A percentile compares a stretch with the other conserved stretches of the same genome.
These are phyloP conservation scores for Poeciliopsis paucimaculata DNA, from an alignment of 2,797 vertebrate species.

Conservation along the genomic window DNA sequence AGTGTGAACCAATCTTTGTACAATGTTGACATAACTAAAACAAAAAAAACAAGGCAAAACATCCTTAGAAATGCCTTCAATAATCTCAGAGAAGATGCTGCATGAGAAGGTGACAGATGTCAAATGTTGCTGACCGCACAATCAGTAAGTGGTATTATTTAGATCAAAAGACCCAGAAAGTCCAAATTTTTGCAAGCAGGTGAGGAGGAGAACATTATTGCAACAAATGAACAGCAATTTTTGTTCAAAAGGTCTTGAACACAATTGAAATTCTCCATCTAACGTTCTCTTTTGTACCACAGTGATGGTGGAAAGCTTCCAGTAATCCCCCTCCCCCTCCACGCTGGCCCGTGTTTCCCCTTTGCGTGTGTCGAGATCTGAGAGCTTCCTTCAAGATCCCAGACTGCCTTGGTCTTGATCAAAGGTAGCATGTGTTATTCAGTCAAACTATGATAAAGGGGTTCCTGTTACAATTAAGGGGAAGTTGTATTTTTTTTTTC, in stretches of 20 bases:
- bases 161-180: background rate
- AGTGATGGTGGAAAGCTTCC: conserved; percentile 31
- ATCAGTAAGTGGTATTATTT: background rate
- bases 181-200: background rate
- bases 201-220: background rate
- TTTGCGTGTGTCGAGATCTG: conserved; percentile 57
- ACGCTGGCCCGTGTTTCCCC: conserved; percentile 52
- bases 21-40: background rate
- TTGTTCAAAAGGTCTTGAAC: conserved; percentile 1
- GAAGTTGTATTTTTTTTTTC: conserved; percentile 47
- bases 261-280: conserved; percentile 17
- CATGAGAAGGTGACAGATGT: background rate
- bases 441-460: conserved; percentile 71
- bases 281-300: conserved; percentile 25
- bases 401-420: conserved; percentile 69
- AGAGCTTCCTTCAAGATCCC: conserved; percentile 57
- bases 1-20: background rate
- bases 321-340: conserved; percentile 13
- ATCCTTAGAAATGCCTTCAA: background rate
- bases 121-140: background rate
- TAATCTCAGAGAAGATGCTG: background rate
- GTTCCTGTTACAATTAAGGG: conserved; percentile 69
- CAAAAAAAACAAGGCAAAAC: background rate
- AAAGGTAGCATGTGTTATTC: conserved; percentile 71
- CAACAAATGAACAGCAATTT: background rate